phyloP scores from a whole-genome alignment of 2,113 vertebrate species.

The Cranoglanis bouderius region DNA sequence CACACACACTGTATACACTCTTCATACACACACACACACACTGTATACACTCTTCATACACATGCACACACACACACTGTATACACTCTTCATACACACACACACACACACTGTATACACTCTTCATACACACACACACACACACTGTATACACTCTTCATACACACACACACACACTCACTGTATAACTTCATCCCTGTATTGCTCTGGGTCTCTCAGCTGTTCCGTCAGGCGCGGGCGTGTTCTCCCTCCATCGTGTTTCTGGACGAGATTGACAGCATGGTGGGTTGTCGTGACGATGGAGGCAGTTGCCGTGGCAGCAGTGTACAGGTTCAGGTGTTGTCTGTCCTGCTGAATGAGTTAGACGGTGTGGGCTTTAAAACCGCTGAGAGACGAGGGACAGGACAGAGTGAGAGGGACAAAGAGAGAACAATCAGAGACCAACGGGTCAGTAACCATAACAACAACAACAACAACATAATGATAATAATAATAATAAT shows the following conservation, averaged over 20 bases:
- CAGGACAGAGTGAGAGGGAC: conserved; percentile 65
- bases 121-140: neutral
- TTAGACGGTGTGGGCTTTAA: conserved; percentile 90
- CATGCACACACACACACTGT: too few relatives aligned
- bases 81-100: too few relatives aligned
- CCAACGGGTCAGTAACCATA: conserved; percentile 69
- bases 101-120: too few relatives aligned
- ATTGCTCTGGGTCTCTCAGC: conserved; percentile 65
- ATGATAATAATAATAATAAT: neutral
- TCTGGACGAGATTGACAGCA: conserved; percentile 93
- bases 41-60: too few relatives aligned
- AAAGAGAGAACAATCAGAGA: conserved; percentile 1
- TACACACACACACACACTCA: neutral
- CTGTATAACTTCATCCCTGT: neutral
- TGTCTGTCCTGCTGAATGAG: conserved; percentile 93
- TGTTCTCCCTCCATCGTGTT: conserved; percentile 90
- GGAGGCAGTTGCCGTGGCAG: conserved; percentile 61
- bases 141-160: too few relatives aligned
- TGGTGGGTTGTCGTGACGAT: conserved; percentile 82
- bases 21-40: too few relatives aligned
- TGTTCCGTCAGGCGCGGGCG: conserved; percentile 89
- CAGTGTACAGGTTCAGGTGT: conserved; percentile 79
- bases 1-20: too few relatives aligned
- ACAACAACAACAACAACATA: neutral
- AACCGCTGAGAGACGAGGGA: conserved; percentile 82